phyloP scores from a whole-genome alignment of 2,113 vertebrate genomes.

The Sardina pilchardus region DNA sequence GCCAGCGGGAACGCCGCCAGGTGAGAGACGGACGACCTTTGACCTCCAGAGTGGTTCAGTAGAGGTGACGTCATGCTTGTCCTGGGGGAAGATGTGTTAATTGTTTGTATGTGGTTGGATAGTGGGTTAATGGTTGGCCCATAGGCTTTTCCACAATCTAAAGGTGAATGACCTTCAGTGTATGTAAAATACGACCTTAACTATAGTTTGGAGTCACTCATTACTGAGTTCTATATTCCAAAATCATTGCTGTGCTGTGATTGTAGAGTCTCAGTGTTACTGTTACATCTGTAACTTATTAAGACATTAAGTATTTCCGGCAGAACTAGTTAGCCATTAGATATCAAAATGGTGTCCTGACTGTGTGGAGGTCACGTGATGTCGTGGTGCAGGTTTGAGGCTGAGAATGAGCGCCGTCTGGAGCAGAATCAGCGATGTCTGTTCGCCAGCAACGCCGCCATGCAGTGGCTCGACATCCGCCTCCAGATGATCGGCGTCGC shows the following conservation, averaged over 20 bases:
- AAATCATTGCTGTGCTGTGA: neutral
- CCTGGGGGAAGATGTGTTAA: neutral
- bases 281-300: too few relatives aligned
- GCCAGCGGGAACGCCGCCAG: conserved; percentile 77
- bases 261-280: too few relatives aligned
- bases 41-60: neutral
- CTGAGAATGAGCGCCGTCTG: conserved; percentile 79
- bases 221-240: neutral
- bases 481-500: conserved; percentile 91
- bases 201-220: neutral
- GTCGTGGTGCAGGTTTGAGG: conserved; percentile 78
- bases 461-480: conserved; percentile 93
- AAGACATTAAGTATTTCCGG: too few relatives aligned
- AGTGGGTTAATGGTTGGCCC: neutral
- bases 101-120: neutral
- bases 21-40: conserved; percentile 67
- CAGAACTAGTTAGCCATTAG: too few relatives aligned
- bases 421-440: conserved; percentile 92
- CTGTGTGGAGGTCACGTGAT: neutral
- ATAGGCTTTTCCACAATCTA: neutral
- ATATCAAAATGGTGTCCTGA: too few relatives aligned
- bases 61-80: neutral
- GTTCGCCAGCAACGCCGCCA: conserved; percentile 82
- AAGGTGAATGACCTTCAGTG: neutral
- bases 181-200: neutral